Conservation (phyloP, 2,113 vertebrate genomes). For the Oreochromis tanganicae region DNA sequence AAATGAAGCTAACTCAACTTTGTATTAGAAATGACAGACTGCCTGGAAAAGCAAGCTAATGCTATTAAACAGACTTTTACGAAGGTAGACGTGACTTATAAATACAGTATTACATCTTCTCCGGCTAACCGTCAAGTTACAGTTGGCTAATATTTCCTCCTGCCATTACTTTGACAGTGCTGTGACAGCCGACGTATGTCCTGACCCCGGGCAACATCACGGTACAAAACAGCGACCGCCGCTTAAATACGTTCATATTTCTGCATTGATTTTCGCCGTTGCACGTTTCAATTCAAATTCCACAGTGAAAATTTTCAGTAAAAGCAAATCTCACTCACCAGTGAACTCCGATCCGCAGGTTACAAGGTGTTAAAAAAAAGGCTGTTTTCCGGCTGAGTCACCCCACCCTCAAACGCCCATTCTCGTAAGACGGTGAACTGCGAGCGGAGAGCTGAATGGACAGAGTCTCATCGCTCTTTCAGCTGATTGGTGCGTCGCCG, state of each 20-base stretch:
- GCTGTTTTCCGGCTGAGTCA: slow-evolving; percentile 65
- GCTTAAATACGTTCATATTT: not conserved
- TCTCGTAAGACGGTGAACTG: not conserved
- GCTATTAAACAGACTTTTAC: not conserved
- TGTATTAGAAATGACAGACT: not conserved
- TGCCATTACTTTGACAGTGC: slow-evolving; percentile 11
- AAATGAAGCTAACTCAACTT: slow-evolving; percentile 12
- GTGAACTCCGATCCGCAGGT: slow-evolving; percentile 50
- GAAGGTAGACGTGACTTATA: not conserved
- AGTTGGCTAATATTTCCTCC: slow-evolving; percentile 7
- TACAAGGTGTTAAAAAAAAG: slow-evolving; percentile 34
- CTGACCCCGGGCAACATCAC: slow-evolving; percentile 8
- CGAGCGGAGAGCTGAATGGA: slow-evolving; percentile 28
- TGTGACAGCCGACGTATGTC: slow-evolving; percentile 47
- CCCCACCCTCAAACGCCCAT: slow-evolving; percentile 61
- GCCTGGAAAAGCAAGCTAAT: not conserved
- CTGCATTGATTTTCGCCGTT: not conserved
- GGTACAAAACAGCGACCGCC: not conserved
- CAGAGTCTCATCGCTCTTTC: not conserved
- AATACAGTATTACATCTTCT: not conserved
- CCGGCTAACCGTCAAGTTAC: not conserved
- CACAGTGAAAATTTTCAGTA: not conserved
- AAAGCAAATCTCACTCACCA: slow-evolving; percentile 52
- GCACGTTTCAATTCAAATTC: not conserved
- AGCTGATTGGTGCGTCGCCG: slow-evolving; percentile 7